Evolutionary conservation across 2,797 vertebrate species (phyloP), one percentile per base, ranked within the genome.

Genomic region (Megaceryle alcyon): DNA sequence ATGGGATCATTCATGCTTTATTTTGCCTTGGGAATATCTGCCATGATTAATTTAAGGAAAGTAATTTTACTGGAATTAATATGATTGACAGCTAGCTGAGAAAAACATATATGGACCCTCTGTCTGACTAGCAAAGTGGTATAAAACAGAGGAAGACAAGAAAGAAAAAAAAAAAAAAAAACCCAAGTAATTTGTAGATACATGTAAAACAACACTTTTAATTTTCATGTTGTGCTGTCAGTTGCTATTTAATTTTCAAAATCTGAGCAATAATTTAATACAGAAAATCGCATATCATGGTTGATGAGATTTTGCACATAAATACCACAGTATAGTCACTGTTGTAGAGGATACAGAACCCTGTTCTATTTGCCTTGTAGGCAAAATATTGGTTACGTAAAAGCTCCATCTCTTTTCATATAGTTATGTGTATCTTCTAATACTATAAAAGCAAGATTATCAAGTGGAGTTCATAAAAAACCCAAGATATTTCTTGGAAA

Each of bases 1-100:
- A 85, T 60, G 54, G 33, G 46, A 64, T 88, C 19, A 43, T 79
- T 84, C 33, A 37, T 94, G 48, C 64, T 92, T 84, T 88, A 28
- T 94, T 88, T 94, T 95, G 71, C 78, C 78, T 86, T 84, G 68
- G 64, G 75, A 88, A 66, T 84, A 59, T 93, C 39, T 91, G 68
- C 44, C 88, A 37, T 92, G 77, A 75, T 90, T 92, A 85, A 90
- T 94, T 94, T 91, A 94, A 92, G 22, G 60, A 86, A 94, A 94
- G 70, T 79, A 93, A 90, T 94, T 96, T 96, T 92, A 20, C 33
- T 86, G 80, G 82, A 94, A 94, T 95, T 94, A 94, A 53, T 94
- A 80, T 94, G 90, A 93, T 80, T 94, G 94, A 94, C 85, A 85
- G 17, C 41, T 90, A 80, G 14, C 79, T 61, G 88, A 65, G 49